Conservation (phyloP, 2,113 vertebrate genomes). For the Protomyctophum bolini region DNA sequence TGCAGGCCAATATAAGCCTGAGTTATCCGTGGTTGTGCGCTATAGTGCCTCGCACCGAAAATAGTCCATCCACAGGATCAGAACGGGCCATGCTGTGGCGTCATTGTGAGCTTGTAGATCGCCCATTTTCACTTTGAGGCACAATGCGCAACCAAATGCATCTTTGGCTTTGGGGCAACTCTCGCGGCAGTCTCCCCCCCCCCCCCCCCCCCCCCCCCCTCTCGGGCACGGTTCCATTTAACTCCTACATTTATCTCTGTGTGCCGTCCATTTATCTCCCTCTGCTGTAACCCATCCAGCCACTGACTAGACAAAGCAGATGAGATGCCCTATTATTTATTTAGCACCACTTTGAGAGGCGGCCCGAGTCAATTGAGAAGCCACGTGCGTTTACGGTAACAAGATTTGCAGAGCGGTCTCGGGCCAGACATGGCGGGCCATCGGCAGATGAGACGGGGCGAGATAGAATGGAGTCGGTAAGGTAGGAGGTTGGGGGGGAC, state of each 20-base stretch:
- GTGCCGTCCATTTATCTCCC: constrained; percentile 64
- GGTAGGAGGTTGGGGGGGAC: constrained; percentile 17
- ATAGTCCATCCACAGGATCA: no score
- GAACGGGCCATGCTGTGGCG: no score
- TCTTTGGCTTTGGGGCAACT: no score
- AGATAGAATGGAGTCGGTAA: constrained; percentile 67
- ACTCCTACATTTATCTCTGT: constrained; percentile 56
- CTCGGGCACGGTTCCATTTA: constrained; percentile 29
- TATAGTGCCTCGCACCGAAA: no score
- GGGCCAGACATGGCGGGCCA: constrained; percentile 25
- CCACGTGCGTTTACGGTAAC: constrained; percentile 61
- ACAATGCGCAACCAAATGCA: no score
- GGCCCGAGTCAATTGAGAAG: constrained; percentile 64
- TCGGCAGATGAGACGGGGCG: constrained; percentile 43
- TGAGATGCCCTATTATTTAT: constrained; percentile 75
- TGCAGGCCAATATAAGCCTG: no score
- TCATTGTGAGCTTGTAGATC: no score
- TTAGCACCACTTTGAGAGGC: constrained; percentile 70
- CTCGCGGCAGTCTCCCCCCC: neutral
- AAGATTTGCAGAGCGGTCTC: constrained; percentile 53
- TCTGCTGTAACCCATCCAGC: constrained; percentile 68
- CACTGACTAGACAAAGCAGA: constrained; percentile 54
- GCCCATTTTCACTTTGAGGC: no score
- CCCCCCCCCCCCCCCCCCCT: neutral
- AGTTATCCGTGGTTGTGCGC: no score